Evolutionary conservation across 2,797 vertebrate genomes (phyloP), one percentile per base, ranked within the genome.

Genomic region (Tragelaphus eurycerus): DNA sequence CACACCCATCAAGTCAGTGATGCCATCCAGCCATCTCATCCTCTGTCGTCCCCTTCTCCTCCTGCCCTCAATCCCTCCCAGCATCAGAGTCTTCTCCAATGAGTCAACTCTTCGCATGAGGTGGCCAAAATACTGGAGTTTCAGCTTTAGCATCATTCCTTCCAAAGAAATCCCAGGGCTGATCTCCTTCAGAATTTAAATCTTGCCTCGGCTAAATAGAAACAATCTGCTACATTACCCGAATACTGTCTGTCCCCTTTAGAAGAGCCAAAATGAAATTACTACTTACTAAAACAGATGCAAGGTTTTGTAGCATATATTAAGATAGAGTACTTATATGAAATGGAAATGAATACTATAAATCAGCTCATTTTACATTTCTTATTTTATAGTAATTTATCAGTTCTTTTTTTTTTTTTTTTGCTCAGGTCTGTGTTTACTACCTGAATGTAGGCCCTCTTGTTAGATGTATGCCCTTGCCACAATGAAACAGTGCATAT

Each of bases 271-370:
- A 97, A 97, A 31, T 98, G 92, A 98, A 98, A 97, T 43, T 97
- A 90, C 74, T 98, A 87, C 59, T 98, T 98, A 97, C 97, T 97
- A 98, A 97, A 97, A 54, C 62, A 97, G 90, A 98, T 57, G 78
- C 10, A 43, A 98, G 94, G 27, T 21, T 98, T 97, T 98, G 43
- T 98, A 82, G n/a, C 94, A 95, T 97, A 27, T 98, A 98, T 98
- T 98, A 98, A 98, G 98, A 98, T 86, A 97, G 97, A 98, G 98
- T 98, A 97, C 97, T 98, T 96, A 98, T 38, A 88, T 97, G 92
- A 98, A 98, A 97, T 98, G 87, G 97, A 98, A 98, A 98, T 98
- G 86, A 97, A 98, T 83, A 97, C 29, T 94, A 98, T 98, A 98
- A 98, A 98, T 98, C 96, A 98, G 12, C 48, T 98, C 55, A 91